Evolutionary conservation across 2,797 vertebrate species (phyloP).

Genomic region (Sebastiscus albofasciatus): DNA sequence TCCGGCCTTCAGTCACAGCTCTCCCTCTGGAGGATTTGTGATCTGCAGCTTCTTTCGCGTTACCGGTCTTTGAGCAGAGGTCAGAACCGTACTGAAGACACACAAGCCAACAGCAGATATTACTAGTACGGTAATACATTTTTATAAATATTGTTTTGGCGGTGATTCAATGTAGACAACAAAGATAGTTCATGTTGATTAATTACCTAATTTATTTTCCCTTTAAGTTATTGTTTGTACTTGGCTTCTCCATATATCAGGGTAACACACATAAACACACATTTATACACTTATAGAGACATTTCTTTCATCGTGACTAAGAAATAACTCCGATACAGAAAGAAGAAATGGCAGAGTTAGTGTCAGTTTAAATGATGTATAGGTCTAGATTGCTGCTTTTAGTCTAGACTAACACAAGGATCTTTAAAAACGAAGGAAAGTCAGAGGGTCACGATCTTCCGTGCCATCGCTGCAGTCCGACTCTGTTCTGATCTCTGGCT

Average conservation of each 20-base stretch:
- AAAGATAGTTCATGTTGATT: background rate
- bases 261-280: background rate
- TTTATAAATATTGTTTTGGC: background rate
- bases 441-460: background rate
- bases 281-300: background rate
- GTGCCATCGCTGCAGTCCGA: background rate
- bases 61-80: slow-evolving; percentile 78
- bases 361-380: background rate
- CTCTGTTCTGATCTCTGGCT: slow-evolving; percentile 24
- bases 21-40: slow-evolving; percentile 80
- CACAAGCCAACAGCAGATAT: slow-evolving; percentile 8
- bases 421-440: background rate
- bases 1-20: slow-evolving; percentile 59
- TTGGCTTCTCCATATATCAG: background rate
- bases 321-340: background rate
- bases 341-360: background rate
- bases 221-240: background rate
- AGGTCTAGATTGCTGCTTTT: background rate
- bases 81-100: slow-evolving; percentile 84
- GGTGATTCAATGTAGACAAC: background rate
- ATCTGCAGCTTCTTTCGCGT: slow-evolving; percentile 78
- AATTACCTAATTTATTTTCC: background rate
- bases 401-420: background rate
- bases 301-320: background rate
- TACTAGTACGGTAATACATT: background rate